Evolutionary conservation across 2,113 vertebrate genomes (phyloP).

Genomic region (Acanthisitta chloris): DNA sequence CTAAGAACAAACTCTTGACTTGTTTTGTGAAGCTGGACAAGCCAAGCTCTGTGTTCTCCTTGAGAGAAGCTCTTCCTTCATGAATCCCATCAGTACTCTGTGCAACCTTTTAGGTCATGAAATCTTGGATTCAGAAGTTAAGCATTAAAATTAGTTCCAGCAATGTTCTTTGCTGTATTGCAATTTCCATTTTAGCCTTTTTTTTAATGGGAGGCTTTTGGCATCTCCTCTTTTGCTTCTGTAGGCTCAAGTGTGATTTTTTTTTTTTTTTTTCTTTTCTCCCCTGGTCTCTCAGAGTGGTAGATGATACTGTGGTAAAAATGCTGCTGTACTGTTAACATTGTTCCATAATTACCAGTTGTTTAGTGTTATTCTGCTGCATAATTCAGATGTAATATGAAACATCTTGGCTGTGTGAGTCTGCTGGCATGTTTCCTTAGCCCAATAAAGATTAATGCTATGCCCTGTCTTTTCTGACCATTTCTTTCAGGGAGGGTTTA

Average conservation of each 20-base stretch:
- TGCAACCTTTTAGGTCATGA: neutral
- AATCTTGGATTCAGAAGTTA: neutral
- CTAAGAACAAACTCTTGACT: neutral
- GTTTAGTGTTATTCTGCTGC: neutral
- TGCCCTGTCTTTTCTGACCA: neutral
- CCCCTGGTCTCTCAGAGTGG: neutral
- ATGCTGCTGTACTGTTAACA: neutral
- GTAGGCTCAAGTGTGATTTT: neutral
- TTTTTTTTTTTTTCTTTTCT: no score
- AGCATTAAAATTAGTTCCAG: neutral
- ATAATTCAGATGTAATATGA: slow-evolving; percentile 26
- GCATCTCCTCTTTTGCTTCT: neutral
- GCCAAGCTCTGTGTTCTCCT: neutral
- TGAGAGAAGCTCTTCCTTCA: neutral
- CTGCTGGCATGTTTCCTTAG: neutral
- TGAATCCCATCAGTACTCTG: neutral
- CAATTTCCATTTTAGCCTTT: neutral
- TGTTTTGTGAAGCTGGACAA: neutral
- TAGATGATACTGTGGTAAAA: neutral
- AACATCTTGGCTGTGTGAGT: slow-evolving; percentile 5
- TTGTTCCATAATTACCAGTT: slow-evolving; percentile 21
- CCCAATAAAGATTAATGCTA: neutral
- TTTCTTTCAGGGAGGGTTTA: neutral
- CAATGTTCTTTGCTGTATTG: neutral
- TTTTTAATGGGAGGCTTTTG: neutral